Conservation (phyloP, 2,888 invertebrate genomes). For the Tyria jacobaeae region DNA sequence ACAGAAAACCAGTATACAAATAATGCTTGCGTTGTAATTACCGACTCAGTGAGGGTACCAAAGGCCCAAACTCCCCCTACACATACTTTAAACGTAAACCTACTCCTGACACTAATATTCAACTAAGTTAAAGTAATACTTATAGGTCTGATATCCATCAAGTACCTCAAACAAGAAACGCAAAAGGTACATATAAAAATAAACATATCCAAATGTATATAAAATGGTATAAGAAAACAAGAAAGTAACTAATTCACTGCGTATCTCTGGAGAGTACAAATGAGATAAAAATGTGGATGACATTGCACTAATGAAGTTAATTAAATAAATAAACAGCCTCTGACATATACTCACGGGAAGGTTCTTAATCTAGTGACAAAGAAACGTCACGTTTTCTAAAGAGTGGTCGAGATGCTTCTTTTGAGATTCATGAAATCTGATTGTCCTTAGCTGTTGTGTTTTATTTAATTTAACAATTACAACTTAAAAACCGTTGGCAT, state of each 20-base stretch:
- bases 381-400: not conserved
- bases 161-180: too few relatives aligned
- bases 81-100: too few relatives aligned
- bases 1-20: too few relatives aligned
- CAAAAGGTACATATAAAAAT: too few relatives aligned
- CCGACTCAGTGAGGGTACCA: too few relatives aligned
- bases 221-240: not conserved
- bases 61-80: too few relatives aligned
- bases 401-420: not conserved
- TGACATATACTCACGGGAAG: not conserved
- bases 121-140: too few relatives aligned
- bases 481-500: not conserved
- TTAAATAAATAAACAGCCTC: constrained; percentile 16
- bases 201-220: not conserved
- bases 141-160: too few relatives aligned
- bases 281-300: constrained; percentile 32
- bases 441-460: not conserved
- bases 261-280: constrained; percentile 12
- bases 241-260: not conserved
- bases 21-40: too few relatives aligned
- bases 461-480: not conserved
- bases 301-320: constrained; percentile 27
- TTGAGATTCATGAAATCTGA: not conserved
- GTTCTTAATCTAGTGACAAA: constrained; percentile 13
- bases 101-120: too few relatives aligned